Percentiles rank a stretch among this genome's conserved stretches.
Evolutionary conservation across 2,888 invertebrate genomes (phyloP).

Genomic region (Norana najaformis): DNA sequence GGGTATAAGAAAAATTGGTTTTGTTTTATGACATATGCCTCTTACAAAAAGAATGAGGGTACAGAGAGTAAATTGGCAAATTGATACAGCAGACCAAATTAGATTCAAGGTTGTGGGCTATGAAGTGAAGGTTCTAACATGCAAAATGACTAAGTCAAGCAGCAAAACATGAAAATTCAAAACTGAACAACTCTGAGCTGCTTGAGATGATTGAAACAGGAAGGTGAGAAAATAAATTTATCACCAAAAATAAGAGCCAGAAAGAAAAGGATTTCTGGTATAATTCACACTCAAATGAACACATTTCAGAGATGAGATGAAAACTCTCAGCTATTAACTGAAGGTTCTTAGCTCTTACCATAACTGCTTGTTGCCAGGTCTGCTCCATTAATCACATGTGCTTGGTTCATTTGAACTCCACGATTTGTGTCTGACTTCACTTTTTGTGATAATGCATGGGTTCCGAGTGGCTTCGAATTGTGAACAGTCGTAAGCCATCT

Average conservation of each 20-base stretch:
- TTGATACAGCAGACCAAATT: too few species aligned
- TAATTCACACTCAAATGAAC: neutral
- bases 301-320: neutral
- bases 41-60: too few species aligned
- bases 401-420: neutral
- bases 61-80: too few species aligned
- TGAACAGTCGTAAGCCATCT: constrained; percentile 26
- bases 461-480: constrained; percentile 27
- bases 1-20: too few species aligned
- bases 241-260: neutral
- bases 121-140: too few species aligned
- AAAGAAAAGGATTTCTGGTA: too few species aligned
- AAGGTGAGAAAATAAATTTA: neutral
- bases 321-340: neutral
- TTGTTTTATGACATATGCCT: too few species aligned
- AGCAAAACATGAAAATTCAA: too few species aligned
- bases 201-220: too few species aligned
- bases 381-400: neutral
- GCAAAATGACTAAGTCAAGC: too few species aligned
- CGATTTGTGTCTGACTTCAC: neutral
- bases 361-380: neutral
- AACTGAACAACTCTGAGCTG: too few species aligned
- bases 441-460: neutral
- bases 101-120: too few species aligned
- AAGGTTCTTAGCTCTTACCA: neutral